These are phyloP conservation scores for Thumatha senex DNA, from an alignment of 2,888 invertebrate species.

Conservation along the genomic window DNA sequence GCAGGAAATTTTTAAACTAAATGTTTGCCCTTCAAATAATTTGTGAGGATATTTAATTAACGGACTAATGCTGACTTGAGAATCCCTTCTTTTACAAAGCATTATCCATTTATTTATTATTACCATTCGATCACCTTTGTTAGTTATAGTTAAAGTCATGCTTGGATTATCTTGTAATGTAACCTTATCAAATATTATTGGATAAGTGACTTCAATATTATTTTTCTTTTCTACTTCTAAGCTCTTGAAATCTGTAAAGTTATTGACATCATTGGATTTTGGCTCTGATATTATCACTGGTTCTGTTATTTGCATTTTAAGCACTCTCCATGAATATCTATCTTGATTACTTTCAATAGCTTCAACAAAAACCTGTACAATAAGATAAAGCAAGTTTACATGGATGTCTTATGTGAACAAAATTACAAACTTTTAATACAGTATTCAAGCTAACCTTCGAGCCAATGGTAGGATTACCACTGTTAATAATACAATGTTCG, in stretches of 20 bases:
- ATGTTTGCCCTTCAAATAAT: slow-evolving; percentile 65
- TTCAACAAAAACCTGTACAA: slow-evolving; percentile 82
- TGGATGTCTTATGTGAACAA: no score
- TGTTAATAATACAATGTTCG: slow-evolving; percentile 77
- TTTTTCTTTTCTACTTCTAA: slow-evolving; percentile 67
- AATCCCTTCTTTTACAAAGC: slow-evolving; percentile 74
- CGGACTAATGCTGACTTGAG: slow-evolving; percentile 78
- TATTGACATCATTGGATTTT: slow-evolving; percentile 22
- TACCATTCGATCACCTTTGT: slow-evolving; percentile 71
- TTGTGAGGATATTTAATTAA: slow-evolving; percentile 50
- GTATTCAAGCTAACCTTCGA: slow-evolving; percentile 79
- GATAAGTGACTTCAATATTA: slow-evolving; percentile 80
- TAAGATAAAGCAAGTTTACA: neutral
- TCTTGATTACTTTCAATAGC: slow-evolving; percentile 89
- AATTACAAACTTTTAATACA: no score
- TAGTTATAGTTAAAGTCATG: slow-evolving; percentile 55
- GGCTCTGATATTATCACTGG: slow-evolving; percentile 46
- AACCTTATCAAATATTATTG: slow-evolving; percentile 71
- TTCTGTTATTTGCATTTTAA: slow-evolving; percentile 64
- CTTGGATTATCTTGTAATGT: slow-evolving; percentile 56
- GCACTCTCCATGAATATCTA: slow-evolving; percentile 83
- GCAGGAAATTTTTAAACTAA: slow-evolving; percentile 77
- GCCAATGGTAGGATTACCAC: slow-evolving; percentile 81
- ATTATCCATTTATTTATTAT: slow-evolving; percentile 78
- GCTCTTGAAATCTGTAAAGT: slow-evolving; percentile 38